Evolutionary conservation across 2,888 invertebrate species (phyloP).

Genomic region (Drosophila meridionalis): DNA sequence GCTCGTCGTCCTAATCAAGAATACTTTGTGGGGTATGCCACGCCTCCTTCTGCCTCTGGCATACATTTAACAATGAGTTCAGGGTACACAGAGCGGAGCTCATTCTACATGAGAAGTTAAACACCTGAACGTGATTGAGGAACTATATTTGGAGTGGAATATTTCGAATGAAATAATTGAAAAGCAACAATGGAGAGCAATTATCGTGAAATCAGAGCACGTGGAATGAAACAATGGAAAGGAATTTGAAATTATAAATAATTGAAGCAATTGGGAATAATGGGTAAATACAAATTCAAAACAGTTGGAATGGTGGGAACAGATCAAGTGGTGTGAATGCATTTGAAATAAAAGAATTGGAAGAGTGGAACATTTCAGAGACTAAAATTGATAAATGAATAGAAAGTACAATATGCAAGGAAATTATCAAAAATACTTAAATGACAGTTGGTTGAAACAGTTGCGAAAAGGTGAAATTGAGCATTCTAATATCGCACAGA

Average conservation of each 20-base stretch:
- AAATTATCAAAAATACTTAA: not conserved
- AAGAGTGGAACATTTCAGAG: no score
- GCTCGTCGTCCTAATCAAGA: no score
- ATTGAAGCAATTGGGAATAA: not conserved
- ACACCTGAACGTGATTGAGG: no score
- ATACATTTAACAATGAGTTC: no score
- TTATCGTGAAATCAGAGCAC: not conserved
- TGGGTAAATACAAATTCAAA: not conserved
- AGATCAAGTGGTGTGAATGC: not conserved
- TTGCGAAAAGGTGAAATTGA: not conserved
- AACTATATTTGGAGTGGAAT: no score
- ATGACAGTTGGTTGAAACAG: not conserved
- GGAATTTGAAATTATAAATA: not conserved
- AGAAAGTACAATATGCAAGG: not conserved
- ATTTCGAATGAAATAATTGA: no score
- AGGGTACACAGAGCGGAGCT: no score
- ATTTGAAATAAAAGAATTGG: not conserved
- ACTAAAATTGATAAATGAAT: not conserved
- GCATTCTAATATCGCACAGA: not conserved
- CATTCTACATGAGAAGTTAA: no score
- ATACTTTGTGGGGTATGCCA: no score
- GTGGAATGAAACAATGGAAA: not conserved
- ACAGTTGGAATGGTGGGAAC: not conserved
- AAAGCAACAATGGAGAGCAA: not conserved
- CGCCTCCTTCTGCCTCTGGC: no score